Evolutionary conservation across 2,113 vertebrate species (phyloP), one percentile per base, ranked within the genome.

Genomic region (Nyctereutes procyonoides): DNA sequence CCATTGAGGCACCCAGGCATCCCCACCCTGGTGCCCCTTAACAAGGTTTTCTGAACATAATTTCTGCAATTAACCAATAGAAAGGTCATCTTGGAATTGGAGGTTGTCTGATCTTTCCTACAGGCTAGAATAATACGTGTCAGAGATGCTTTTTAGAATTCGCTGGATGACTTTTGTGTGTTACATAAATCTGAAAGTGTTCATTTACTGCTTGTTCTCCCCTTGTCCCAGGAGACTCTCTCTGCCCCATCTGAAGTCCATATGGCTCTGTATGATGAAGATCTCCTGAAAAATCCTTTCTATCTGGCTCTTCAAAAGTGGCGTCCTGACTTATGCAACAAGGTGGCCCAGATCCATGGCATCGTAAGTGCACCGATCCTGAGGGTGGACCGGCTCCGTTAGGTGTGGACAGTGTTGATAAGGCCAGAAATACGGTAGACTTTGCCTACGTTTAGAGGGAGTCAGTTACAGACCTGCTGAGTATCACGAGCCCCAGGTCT

Each of bases 231-330:
- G 99, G 97, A 97, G 95, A 86, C 73, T 87, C 69, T 3, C 17
- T 81, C 67, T 92, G 98, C 92, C 90, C 88, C 71, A 79, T 88
- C 97, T 98, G 98, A 98, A 98, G 98, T 99, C 99, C 99, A 98
- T 99, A 99, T 99, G 99, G 99, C 99, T 99, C 98, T 99, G 90
- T 99, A 99, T 99, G 99, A 99, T 99, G 99, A 99, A 98, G 99
- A 99, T 98, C 99, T 99, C 98, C 98, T 99, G 98, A 99, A 99
- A 98, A 99, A 99, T 95, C 99, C 99, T 69, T 99, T 99, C 98
- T 99, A 99, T 98, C 87, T 99, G 98, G 99, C 99, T 43, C 98
- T 99, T 97, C 99, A 99, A 98, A 99, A 99, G 97, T 99, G 98
- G 93, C 99, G 99, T 81, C 99, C 99, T 3, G 99, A 99, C 97